Percentiles rank a stretch among this genome's conserved stretches.
Conservation (phyloP, 2,797 vertebrate species). For the Acestrorhynchus altus region DNA sequence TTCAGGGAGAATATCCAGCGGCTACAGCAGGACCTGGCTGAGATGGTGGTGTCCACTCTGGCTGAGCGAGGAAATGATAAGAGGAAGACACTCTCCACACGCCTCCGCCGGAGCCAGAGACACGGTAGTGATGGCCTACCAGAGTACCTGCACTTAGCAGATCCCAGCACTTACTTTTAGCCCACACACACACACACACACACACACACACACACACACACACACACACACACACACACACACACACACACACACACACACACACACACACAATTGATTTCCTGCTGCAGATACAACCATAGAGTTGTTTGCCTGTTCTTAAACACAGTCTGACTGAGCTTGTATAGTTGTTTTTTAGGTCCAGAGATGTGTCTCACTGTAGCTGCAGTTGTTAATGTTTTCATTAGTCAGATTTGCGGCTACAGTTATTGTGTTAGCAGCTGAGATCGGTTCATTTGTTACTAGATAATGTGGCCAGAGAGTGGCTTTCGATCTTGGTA, state of each 20-base stretch:
- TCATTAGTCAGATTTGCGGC: background rate
- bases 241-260: no score
- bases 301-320: no score
- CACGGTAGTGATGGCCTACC: slow-evolving; percentile 76
- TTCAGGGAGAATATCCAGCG: slow-evolving; percentile 93
- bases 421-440: background rate
- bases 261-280: no score
- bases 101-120: slow-evolving; percentile 77
- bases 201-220: no score
- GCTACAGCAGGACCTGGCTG: slow-evolving; percentile 89
- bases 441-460: background rate
- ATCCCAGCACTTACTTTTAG: slow-evolving; percentile 78
- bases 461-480: background rate
- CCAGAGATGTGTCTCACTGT: background rate
- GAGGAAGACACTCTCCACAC: slow-evolving; percentile 77
- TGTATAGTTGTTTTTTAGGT: no score
- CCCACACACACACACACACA: slow-evolving; percentile 10
- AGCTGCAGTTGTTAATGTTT: background rate
- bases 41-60: slow-evolving; percentile 87
- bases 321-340: no score
- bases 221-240: no score
- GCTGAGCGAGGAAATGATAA: slow-evolving; percentile 76
- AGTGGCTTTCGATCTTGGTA: background rate
- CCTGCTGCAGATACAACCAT: no score
- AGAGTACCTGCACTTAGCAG: slow-evolving; percentile 91